Evolutionary conservation across 2,797 vertebrate genomes (phyloP).

Genomic region (Otolemur crassicaudatus): DNA sequence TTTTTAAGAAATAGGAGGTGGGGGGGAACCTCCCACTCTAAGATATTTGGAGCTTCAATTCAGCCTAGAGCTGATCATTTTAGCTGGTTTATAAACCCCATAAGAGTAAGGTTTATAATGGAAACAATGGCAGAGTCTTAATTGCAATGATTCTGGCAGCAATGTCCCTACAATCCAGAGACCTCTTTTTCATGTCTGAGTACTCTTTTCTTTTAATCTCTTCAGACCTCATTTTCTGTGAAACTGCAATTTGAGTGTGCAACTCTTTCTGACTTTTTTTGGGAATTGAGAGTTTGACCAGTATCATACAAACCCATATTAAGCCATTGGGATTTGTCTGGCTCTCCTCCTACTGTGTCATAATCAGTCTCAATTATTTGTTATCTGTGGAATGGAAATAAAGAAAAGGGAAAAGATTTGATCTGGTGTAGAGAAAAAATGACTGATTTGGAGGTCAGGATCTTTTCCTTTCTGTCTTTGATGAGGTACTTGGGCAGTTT

Average conservation of each 20-base stretch:
- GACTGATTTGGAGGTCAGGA: not conserved
- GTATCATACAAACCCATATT: conserved; percentile 65
- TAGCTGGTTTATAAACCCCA: conserved; percentile 70
- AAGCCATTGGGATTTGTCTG: conserved; percentile 66
- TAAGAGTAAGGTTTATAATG: conserved; percentile 80
- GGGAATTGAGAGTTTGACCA: conserved; percentile 66
- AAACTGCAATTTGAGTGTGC: conserved; percentile 73
- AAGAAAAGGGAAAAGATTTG: conserved; percentile 67
- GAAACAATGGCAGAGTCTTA: conserved; percentile 82
- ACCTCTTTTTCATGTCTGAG: conserved; percentile 67
- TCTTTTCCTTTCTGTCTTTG: not conserved
- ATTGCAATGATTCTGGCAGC: conserved; percentile 74
- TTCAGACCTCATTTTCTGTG: conserved; percentile 76
- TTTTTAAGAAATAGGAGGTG: not conserved
- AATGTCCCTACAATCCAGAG: conserved; percentile 74
- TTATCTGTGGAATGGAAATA: conserved; percentile 67
- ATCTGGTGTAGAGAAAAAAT: conserved; percentile 27
- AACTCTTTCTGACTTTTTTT: conserved; percentile 62
- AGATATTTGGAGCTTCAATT: conserved; percentile 66
- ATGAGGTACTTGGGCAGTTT: not conserved
- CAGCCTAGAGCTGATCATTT: conserved; percentile 69
- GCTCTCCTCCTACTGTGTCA: conserved; percentile 51
- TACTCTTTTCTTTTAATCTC: conserved; percentile 76
- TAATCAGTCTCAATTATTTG: conserved; percentile 64
- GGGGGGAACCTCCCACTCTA: not conserved